Percentiles rank a stretch among this genome's conserved stretches.
These are phyloP conservation scores for Pluvialis apricaria DNA, from an alignment of 2,113 vertebrate species.

Conservation along the genomic window DNA sequence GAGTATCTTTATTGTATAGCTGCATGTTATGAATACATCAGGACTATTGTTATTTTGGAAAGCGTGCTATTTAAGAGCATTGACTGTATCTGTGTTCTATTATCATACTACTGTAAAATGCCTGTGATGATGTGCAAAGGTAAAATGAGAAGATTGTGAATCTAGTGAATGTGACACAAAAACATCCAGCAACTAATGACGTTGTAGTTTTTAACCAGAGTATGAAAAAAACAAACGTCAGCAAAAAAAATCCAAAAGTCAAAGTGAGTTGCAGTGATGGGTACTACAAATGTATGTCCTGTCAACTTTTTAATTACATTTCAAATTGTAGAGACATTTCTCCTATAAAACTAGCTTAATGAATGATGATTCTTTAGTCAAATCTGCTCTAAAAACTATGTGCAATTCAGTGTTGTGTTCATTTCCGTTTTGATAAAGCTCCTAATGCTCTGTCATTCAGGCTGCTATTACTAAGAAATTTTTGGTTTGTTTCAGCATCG, in stretches of 20 bases:
- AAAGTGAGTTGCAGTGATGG: background rate
- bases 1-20: background rate
- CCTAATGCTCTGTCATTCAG: background rate
- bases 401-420: background rate
- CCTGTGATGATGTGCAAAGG: background rate
- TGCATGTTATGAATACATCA: background rate
- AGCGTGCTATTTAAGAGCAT: background rate
- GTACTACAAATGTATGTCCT: background rate
- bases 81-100: background rate
- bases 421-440: background rate
- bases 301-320: background rate
- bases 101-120: background rate
- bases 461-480: background rate
- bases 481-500: conserved; percentile 11
- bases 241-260: background rate
- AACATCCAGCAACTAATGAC: background rate
- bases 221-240: background rate
- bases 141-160: background rate
- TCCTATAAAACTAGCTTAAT: background rate
- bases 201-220: background rate
- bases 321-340: background rate
- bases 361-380: background rate
- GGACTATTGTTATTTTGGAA: background rate
- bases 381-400: background rate
- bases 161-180: background rate